These are phyloP conservation scores for Eupleurogrammus muticus DNA, from an alignment of 2,797 vertebrate species.

Conservation along the genomic window DNA sequence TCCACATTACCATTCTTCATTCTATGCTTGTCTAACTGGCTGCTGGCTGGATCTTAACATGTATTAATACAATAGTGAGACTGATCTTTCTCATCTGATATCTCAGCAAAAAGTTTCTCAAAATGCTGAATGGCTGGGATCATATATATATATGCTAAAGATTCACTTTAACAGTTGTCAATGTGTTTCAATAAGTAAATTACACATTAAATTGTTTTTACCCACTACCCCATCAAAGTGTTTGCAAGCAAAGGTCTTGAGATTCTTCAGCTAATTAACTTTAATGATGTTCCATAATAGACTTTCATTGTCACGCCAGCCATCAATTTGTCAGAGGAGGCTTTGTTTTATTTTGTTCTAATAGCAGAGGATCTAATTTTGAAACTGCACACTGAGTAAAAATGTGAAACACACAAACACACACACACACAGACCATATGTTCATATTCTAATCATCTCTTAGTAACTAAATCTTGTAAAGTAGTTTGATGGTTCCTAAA, in stretches of 20 bases:
- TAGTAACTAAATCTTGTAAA: conserved; percentile 24
- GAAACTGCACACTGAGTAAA: conserved; percentile 10
- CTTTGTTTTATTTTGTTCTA: conserved; percentile 32
- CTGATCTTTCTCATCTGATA: background rate
- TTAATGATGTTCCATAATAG: conserved; percentile 56
- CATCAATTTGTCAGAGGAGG: conserved; percentile 57
- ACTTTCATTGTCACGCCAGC: conserved; percentile 46
- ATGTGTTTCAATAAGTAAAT: background rate
- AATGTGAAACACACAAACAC: conserved; percentile 21
- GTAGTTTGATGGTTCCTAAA: conserved; percentile 47
- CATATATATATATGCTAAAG: background rate
- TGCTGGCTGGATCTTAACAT: background rate
- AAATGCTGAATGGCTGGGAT: background rate
- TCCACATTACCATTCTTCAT: background rate
- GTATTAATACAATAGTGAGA: background rate
- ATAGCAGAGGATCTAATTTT: conserved; percentile 32
- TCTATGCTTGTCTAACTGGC: background rate
- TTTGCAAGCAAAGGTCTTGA: conserved; percentile 53
- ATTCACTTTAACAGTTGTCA: background rate
- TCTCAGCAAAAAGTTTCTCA: background rate
- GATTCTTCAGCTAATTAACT: conserved; percentile 58
- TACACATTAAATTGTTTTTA: conserved; percentile 7
- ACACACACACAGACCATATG: conserved; percentile 27
- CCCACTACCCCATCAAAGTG: conserved; percentile 50
- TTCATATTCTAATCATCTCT: conserved; percentile 32